A percentile compares a stretch with the other conserved stretches of the same genome.
phyloP scores from a whole-genome alignment of 2,888 invertebrate species.

The Oligia latruncula region DNA sequence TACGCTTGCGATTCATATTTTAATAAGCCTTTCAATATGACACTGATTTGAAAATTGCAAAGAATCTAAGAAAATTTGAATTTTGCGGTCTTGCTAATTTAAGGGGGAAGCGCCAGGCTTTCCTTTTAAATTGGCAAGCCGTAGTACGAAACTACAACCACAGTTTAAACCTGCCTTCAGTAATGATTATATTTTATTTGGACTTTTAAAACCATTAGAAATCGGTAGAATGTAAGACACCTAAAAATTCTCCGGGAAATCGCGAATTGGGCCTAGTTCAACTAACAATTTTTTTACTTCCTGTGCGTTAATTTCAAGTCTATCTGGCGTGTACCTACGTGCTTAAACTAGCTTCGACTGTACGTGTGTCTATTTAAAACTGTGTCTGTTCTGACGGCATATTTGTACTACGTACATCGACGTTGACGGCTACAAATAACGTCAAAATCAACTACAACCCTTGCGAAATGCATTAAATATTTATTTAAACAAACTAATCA shows the following conservation, averaged over 20 bases:
- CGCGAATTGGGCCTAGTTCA: background rate
- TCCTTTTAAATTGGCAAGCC: too few relatives aligned
- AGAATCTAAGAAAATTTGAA: too few relatives aligned
- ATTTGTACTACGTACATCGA: conserved; percentile 25
- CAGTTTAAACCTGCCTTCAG: background rate
- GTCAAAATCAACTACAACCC: background rate
- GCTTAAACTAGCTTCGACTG: conserved; percentile 56
- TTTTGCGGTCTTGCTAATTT: too few relatives aligned
- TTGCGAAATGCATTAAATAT: background rate
- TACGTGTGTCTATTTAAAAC: conserved; percentile 51
- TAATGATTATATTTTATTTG: background rate
- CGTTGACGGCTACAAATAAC: background rate
- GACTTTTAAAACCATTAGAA: background rate
- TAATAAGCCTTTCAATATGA: too few relatives aligned
- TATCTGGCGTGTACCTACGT: conserved; percentile 64
- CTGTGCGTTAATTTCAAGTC: conserved; percentile 43
- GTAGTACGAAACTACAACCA: background rate
- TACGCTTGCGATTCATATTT: too few relatives aligned
- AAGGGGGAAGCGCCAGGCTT: too few relatives aligned
- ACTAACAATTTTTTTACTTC: conserved; percentile 5
- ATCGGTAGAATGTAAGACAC: conserved; percentile 11
- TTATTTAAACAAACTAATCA: too few relatives aligned
- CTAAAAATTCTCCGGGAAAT: background rate
- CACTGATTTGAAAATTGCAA: too few relatives aligned
- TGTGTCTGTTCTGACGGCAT: conserved; percentile 28